Evolutionary conservation across 2,888 invertebrate genomes (phyloP).

Genomic region (Zygothrica quintamaculata): DNA sequence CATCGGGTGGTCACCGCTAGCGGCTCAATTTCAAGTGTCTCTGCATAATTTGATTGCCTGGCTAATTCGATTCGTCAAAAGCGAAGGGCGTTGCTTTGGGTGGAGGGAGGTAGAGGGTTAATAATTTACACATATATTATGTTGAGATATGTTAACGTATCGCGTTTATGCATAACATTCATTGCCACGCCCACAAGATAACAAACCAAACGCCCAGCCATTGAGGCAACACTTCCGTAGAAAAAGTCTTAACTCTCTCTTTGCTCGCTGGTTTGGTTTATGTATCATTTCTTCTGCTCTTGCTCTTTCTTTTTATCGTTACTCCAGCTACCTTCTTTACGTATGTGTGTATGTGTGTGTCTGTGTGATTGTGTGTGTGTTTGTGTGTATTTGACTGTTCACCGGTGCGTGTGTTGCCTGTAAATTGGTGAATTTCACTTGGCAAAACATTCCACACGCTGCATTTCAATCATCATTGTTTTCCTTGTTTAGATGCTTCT

Average conservation of each 20-base stretch:
- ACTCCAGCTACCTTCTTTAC: neutral
- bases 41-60: slow-evolving; percentile 65
- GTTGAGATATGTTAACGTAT: slow-evolving; percentile 39
- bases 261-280: slow-evolving; percentile 16
- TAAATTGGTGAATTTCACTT: slow-evolving; percentile 61
- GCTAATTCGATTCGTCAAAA: slow-evolving; percentile 47
- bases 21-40: slow-evolving; percentile 57
- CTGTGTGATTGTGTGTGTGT: neutral
- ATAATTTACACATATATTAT: slow-evolving; percentile 64
- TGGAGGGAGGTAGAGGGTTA: slow-evolving; percentile 29
- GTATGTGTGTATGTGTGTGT: neutral
- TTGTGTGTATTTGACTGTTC: slow-evolving; percentile 34
- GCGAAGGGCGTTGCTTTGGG: neutral
- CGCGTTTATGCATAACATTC: slow-evolving; percentile 27
- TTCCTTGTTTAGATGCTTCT: slow-evolving; percentile 41
- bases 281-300: neutral
- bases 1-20: neutral
- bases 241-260: slow-evolving; percentile 24
- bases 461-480: slow-evolving; percentile 69
- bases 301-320: slow-evolving; percentile 1
- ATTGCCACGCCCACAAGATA: slow-evolving; percentile 45
- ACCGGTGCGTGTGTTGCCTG: slow-evolving; percentile 59
- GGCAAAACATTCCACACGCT: slow-evolving; percentile 57
- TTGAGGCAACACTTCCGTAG: slow-evolving; percentile 45
- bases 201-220: slow-evolving; percentile 17